Conservation (phyloP, 2,888 invertebrate species). For the Plemyria rubiginata region DNA sequence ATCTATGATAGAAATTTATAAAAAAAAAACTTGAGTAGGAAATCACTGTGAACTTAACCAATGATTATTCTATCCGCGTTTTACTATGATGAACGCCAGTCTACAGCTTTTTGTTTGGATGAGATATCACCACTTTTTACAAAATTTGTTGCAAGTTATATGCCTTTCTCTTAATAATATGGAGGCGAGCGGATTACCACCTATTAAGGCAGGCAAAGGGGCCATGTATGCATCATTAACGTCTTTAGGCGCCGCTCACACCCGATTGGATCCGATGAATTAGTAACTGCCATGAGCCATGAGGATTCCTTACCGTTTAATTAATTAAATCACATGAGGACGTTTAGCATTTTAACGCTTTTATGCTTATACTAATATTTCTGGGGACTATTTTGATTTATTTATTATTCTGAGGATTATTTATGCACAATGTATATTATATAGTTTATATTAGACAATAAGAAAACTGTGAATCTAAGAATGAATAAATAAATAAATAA, state of each 20-base stretch:
- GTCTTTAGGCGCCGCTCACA: constrained; percentile 57
- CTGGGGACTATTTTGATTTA: too few species aligned
- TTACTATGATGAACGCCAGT: too few species aligned
- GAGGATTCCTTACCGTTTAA: constrained; percentile 45
- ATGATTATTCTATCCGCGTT: too few species aligned
- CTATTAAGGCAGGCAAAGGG: constrained; percentile 37
- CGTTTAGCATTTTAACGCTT: constrained; percentile 7
- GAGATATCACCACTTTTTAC: background rate
- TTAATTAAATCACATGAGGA: constrained; percentile 53
- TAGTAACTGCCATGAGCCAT: constrained; percentile 51
- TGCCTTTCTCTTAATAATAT: background rate
- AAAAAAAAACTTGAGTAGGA: too few species aligned
- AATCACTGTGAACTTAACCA: too few species aligned
- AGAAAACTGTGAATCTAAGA: too few species aligned
- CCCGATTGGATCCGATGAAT: constrained; percentile 64
- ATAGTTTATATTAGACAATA: too few species aligned
- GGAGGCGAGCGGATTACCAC: constrained; percentile 22
- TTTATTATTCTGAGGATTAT: too few species aligned
- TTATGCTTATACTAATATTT: background rate
- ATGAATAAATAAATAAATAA: too few species aligned
- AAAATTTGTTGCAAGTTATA: too few species aligned
- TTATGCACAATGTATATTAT: too few species aligned
- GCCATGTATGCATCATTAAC: constrained; percentile 69
- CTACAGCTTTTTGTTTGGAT: background rate
- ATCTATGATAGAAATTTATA: too few species aligned